Base-by-base conservation (phyloP, 2,888 invertebrate genomes). In the Catocala fraxini region DNA sequence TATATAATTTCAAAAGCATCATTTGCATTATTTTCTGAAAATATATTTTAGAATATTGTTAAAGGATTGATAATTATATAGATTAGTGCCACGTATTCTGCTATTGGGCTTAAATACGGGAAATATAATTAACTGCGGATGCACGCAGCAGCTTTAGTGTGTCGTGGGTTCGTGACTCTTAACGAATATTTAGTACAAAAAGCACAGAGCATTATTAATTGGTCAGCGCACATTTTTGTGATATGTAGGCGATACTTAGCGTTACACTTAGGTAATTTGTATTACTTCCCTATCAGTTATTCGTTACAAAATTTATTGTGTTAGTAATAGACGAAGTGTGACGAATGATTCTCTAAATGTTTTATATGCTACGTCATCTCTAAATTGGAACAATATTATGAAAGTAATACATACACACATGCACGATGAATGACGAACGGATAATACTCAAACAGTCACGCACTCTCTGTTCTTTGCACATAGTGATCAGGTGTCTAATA, bases 391-490 rank as follows among this genome's bases (percentile, higher is more conserved):
- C 11, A 35, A 56, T 25, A 5, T n/a, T 33, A 56, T 33, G 42
- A 56, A 51, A 56, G 11, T 2, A 52, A 53, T 25, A 9, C 11
- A 51, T 35, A 25, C n/a, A 25, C n/a, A 9, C 11, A 51, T 35
- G 39, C n/a, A 25, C n/a, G 2, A 10, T 11, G 33, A 33, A 33
- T 12, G 4, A 11, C n/a, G 13, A 59, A 42, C 47, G 43, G n/a
- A 56, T 56, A 63, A 73, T 73, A 75, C 69, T 69, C 60, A 65
- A 53, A 42, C 48, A 56, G 56, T 65, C 9, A 35, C 13, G 42
- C 25, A 7, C 35, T 46, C 35, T 46, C 4, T 57, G 56, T 53
- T 58, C 43, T 42, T 47, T 47, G 41, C 51, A 51, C 15, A 39
- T 4, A 13, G 25, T 47, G 33, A 43, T 12, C 11, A 46, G 48